Conservation (phyloP, 2,888 invertebrate genomes). For the Sesia bembeciformis region DNA sequence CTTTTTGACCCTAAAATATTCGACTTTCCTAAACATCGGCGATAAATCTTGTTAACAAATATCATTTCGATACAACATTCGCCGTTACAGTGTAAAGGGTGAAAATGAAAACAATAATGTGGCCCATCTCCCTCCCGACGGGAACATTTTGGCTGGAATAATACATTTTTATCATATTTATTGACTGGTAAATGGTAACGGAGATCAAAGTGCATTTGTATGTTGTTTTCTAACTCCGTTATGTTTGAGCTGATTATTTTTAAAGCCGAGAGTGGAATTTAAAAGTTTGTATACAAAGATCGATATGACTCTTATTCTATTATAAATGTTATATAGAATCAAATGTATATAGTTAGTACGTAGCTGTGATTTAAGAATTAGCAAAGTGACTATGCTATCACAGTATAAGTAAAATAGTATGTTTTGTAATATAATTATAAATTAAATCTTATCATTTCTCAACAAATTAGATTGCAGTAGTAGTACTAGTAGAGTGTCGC, state of each 20-base stretch:
- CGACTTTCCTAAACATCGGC: conserved; percentile 13
- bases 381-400: too few species aligned
- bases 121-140: conserved; percentile 36
- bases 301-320: too few species aligned
- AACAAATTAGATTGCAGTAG: too few species aligned
- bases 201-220: conserved; percentile 58
- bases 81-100: conserved; percentile 48
- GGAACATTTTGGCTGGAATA: conserved; percentile 65
- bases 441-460: too few species aligned
- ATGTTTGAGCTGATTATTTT: conserved; percentile 12
- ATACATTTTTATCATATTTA: conserved; percentile 73
- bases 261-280: neutral
- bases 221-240: conserved; percentile 33
- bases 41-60: conserved; percentile 57
- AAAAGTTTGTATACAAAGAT: too few species aligned
- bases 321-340: too few species aligned
- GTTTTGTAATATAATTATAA: too few species aligned
- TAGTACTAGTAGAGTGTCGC: too few species aligned
- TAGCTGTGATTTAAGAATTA: too few species aligned
- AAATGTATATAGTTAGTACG: too few species aligned
- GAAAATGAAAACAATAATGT: conserved; percentile 68
- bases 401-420: too few species aligned
- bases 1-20: neutral
- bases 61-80: conserved; percentile 57
- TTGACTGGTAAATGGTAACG: conserved; percentile 67